Conservation (phyloP, 2,797 vertebrate genomes). For the Psittacula derbiana region DNA sequence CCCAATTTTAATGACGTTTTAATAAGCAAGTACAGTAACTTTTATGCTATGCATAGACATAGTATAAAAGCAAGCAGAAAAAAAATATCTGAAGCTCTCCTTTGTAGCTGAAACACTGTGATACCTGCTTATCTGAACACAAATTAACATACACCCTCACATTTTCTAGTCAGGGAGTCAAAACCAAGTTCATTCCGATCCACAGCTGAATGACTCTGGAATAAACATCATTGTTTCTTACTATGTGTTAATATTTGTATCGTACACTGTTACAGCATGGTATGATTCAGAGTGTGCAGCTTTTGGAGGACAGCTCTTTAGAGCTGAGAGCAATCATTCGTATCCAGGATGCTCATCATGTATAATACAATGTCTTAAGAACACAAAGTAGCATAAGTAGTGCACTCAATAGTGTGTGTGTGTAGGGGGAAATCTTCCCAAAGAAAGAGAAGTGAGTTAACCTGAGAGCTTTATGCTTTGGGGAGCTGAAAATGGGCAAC, state of each 20-base stretch:
- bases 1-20: neutral
- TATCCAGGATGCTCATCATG: neutral
- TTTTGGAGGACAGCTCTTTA: neutral
- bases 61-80: neutral
- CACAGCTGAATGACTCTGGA: neutral
- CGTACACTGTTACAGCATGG: neutral
- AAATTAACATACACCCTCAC: neutral
- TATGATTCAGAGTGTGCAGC: neutral
- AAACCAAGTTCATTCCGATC: neutral
- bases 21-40: neutral
- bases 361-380: neutral
- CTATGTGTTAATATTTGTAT: neutral
- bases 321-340: neutral
- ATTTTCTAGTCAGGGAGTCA: neutral
- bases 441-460: neutral
- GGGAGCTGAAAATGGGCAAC: slow-evolving; percentile 58
- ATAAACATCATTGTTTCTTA: neutral
- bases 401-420: neutral
- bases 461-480: slow-evolving; percentile 50
- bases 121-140: neutral
- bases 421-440: neutral
- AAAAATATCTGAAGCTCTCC: neutral
- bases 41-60: neutral
- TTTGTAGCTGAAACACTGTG: neutral
- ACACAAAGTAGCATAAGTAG: neutral